Percentiles rank a stretch among this genome's conserved stretches.
Conservation (phyloP, 2,113 vertebrate genomes). For the Grammomys surdaster region DNA sequence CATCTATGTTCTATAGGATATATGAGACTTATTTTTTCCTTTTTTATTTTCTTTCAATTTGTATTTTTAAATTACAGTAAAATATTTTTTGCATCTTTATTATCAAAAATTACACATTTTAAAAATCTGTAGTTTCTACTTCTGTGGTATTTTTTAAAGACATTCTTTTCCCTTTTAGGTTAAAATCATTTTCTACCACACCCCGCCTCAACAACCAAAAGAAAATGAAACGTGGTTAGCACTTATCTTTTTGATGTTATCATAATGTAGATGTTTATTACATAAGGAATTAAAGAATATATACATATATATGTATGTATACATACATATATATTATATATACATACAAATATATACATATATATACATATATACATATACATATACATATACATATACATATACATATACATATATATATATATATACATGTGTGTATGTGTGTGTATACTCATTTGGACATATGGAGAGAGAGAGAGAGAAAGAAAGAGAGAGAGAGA, state of each 20-base stretch:
- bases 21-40: background rate
- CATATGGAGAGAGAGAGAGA: too few species aligned
- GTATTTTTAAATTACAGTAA: constrained; percentile 13
- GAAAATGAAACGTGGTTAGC: background rate
- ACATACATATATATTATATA: too few species aligned
- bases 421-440: too few species aligned
- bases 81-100: background rate
- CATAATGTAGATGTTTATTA: background rate
- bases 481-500: too few species aligned
- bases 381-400: too few species aligned
- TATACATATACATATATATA: too few species aligned
- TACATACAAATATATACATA: too few species aligned
- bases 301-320: too few species aligned
- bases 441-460: too few species aligned
- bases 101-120: background rate
- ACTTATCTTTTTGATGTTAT: background rate
- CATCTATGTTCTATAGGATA: background rate
- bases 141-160: background rate
- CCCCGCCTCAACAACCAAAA: too few species aligned
- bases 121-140: background rate
- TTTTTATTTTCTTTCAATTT: background rate
- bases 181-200: background rate
- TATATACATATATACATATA: too few species aligned
- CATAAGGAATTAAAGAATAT: background rate
- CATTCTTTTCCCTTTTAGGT: background rate